phyloP scores from a whole-genome alignment of 2,113 vertebrate genomes.

The Eubucco bourcierii region DNA sequence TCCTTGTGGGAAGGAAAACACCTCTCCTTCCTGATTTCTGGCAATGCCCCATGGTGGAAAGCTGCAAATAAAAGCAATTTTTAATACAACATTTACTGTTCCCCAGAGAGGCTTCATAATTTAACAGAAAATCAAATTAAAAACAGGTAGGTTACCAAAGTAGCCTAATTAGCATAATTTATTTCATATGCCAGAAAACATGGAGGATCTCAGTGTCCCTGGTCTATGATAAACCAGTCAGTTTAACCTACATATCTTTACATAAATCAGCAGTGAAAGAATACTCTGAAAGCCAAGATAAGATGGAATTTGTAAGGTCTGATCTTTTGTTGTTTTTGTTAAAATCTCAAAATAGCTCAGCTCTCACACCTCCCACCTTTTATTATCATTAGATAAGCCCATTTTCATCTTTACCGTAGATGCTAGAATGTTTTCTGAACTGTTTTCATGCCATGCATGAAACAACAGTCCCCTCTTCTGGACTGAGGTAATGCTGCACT shows the following conservation, averaged over 20 bases:
- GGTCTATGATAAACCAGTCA: neutral
- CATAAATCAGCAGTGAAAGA: neutral
- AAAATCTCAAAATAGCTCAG: conserved; percentile 54
- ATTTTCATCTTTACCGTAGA: conserved; percentile 35
- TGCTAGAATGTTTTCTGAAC: neutral
- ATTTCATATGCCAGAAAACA: neutral
- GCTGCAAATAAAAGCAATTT: conserved; percentile 56
- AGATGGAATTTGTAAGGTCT: conserved; percentile 10
- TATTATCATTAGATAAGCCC: conserved; percentile 21
- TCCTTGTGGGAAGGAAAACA: conserved; percentile 34
- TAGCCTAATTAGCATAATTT: neutral
- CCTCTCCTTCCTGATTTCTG: conserved; percentile 17
- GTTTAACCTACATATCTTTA: neutral
- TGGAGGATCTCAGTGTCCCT: neutral
- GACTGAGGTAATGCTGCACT: conserved; percentile 27
- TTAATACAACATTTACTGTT: neutral
- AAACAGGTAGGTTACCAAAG: neutral
- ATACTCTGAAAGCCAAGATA: conserved; percentile 6
- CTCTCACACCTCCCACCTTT: conserved; percentile 48
- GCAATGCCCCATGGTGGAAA: conserved; percentile 42
- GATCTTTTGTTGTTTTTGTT: conserved; percentile 36
- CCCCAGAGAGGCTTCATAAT: neutral
- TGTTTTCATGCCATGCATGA: neutral
- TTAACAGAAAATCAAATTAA: conserved; percentile 25
- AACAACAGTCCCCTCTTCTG: conserved; percentile 74